Conservation (phyloP, 2,888 invertebrate species). For the Aleiodes testaceus region DNA sequence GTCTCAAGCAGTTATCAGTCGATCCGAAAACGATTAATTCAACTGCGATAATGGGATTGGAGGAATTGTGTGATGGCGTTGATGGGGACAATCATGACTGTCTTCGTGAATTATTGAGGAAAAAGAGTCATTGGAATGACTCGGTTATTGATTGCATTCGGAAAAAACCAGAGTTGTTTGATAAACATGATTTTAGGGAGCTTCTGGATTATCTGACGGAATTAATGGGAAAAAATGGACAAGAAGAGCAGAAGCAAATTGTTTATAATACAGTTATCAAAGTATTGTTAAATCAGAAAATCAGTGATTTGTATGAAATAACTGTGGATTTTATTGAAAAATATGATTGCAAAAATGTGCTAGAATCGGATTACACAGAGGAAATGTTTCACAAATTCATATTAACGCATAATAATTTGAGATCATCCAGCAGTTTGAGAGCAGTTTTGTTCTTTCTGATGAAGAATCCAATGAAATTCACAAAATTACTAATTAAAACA, state of each 20-base stretch:
- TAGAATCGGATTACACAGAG: slow-evolving; percentile 55
- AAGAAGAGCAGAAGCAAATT: slow-evolving; percentile 50
- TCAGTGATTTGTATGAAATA: slow-evolving; percentile 57
- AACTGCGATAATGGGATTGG: slow-evolving; percentile 49
- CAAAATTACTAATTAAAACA: slow-evolving; percentile 60
- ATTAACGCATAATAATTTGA: slow-evolving; percentile 53
- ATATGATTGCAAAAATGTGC: slow-evolving; percentile 55
- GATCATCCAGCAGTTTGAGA: slow-evolving; percentile 47
- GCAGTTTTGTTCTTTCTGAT: slow-evolving; percentile 54
- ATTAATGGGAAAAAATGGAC: slow-evolving; percentile 45
- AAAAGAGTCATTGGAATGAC: slow-evolving; percentile 63
- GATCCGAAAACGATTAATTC: slow-evolving; percentile 53
- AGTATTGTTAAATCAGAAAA: slow-evolving; percentile 53
- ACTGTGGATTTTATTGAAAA: slow-evolving; percentile 57
- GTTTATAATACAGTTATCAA: slow-evolving; percentile 51
- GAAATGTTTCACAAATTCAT: slow-evolving; percentile 58
- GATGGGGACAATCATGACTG: slow-evolving; percentile 53
- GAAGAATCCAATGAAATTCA: slow-evolving; percentile 58
- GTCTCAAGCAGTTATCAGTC: slow-evolving; percentile 59
- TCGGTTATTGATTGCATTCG: slow-evolving; percentile 53
- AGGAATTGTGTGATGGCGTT: slow-evolving; percentile 56
- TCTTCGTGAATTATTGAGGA: slow-evolving; percentile 56
- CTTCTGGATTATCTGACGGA: slow-evolving; percentile 60
- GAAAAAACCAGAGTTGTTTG: slow-evolving; percentile 48
- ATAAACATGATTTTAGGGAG: slow-evolving; percentile 55